Conservation (phyloP, 2,113 vertebrate species). For the Rhineura floridana region DNA sequence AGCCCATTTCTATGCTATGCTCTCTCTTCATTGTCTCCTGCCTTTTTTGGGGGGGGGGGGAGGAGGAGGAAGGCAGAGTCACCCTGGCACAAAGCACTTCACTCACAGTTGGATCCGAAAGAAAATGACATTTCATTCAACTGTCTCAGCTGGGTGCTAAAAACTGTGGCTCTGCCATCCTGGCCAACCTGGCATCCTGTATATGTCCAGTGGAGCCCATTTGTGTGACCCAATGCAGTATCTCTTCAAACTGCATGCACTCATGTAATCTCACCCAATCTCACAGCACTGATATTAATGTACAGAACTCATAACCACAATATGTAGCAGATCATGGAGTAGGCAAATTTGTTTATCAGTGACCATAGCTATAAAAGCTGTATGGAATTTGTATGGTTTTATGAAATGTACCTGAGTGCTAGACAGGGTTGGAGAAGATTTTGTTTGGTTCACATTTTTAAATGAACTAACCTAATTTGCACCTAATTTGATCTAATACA, state of each 20-base stretch:
- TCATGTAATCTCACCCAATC: too few relatives aligned
- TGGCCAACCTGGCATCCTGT: not conserved
- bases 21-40: conserved; percentile 5
- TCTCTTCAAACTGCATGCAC: not conserved
- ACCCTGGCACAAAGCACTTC: not conserved
- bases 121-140: not conserved
- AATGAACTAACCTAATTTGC: too few relatives aligned
- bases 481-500: too few relatives aligned
- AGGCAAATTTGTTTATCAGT: not conserved
- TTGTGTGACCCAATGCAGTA: not conserved
- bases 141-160: not conserved
- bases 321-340: not conserved
- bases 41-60: not conserved
- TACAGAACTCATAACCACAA: not conserved
- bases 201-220: not conserved
- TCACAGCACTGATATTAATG: not conserved
- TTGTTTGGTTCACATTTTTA: too few relatives aligned
- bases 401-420: not conserved
- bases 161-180: not conserved
- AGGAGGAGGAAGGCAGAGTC: not conserved
- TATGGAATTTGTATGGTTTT: not conserved
- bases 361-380: not conserved
- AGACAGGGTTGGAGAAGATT: not conserved
- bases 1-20: conserved; percentile 1
- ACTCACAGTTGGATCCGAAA: not conserved